phyloP scores from a whole-genome alignment of 1,140 invertebrate genomes.

The Meloidogyne exigua region DNA sequence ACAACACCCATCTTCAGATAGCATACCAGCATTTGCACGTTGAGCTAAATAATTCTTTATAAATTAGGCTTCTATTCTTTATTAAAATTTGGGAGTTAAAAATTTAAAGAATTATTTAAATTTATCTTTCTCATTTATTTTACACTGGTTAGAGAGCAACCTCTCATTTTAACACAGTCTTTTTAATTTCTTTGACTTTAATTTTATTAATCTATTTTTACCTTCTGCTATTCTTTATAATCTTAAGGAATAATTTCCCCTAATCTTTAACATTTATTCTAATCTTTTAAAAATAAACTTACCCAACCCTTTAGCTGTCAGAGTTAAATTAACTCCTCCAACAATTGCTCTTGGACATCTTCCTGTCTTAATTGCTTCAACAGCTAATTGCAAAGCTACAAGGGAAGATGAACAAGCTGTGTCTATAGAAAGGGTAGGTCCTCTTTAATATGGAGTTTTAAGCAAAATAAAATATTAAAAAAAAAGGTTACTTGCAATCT shows the following conservation, averaged over 20 bases:
- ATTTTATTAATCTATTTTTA: too few relatives aligned
- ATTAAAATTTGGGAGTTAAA: too few relatives aligned
- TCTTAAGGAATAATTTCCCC: too few relatives aligned
- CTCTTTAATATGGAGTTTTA: conserved; percentile 62
- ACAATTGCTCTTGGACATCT: conserved; percentile 85
- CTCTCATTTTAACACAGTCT: too few relatives aligned
- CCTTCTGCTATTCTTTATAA: too few relatives aligned
- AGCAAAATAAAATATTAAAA: conserved; percentile 32
- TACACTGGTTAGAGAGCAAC: too few relatives aligned
- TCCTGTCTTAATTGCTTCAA: conserved; percentile 77
- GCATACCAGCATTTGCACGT: conserved; percentile 84
- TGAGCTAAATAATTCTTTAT: conserved; percentile 71
- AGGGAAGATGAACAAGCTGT: conserved; percentile 91
- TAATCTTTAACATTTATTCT: too few relatives aligned
- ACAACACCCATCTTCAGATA: conserved; percentile 81
- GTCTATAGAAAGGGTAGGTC: conserved; percentile 87
- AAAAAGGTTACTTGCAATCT: conserved; percentile 71
- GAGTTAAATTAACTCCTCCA: conserved; percentile 78
- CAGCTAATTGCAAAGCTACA: conserved; percentile 79
- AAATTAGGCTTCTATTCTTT: too few relatives aligned
- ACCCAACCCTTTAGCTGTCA: conserved; percentile 76
- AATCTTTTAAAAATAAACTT: background rate
- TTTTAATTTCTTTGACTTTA: too few relatives aligned
- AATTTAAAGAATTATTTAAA: too few relatives aligned
- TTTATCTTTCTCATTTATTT: too few relatives aligned